A percentile compares a stretch with the other conserved stretches of the same genome.
These are phyloP conservation scores for Artibeus jamaicensis DNA, from an alignment of 2,797 vertebrate species.

Conservation along the genomic window DNA sequence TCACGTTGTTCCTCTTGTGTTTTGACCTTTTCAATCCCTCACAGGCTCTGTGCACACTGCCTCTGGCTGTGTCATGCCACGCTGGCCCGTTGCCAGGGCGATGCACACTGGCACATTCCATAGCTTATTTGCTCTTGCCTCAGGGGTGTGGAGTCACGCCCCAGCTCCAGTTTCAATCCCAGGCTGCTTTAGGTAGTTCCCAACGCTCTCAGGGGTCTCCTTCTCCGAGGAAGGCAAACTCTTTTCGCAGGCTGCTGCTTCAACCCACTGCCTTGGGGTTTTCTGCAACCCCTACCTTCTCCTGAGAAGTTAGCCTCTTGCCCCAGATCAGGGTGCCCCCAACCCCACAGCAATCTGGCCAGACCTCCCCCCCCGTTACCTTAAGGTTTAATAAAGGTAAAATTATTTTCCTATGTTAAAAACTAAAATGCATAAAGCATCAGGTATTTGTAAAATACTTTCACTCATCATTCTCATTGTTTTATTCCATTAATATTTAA, in stretches of 20 bases:
- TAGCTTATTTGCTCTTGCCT: not conserved
- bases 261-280: not conserved
- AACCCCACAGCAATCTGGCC: not conserved
- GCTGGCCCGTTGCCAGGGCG: not conserved
- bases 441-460: slow-evolving; percentile 25
- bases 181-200: not conserved
- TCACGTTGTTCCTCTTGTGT: not conserved
- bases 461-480: not conserved
- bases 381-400: slow-evolving; percentile 23
- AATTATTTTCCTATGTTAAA: slow-evolving; percentile 2
- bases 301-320: not conserved
- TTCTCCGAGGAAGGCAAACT: not conserved
- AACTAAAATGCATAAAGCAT: not conserved
- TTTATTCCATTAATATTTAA: slow-evolving; percentile 36
- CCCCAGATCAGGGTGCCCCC: not conserved
- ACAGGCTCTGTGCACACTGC: not conserved
- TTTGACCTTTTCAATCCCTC: not conserved
- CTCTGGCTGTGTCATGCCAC: not conserved
- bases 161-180: not conserved
- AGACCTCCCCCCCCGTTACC: not conserved
- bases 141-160: not conserved
- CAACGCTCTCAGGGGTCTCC: not conserved
- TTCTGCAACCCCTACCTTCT: not conserved
- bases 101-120: not conserved
- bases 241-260: too few relatives aligned